Evolutionary conservation across 2,888 invertebrate species (phyloP), one percentile per base, ranked within the genome.

Genomic region (Bedellia somnulentella): DNA sequence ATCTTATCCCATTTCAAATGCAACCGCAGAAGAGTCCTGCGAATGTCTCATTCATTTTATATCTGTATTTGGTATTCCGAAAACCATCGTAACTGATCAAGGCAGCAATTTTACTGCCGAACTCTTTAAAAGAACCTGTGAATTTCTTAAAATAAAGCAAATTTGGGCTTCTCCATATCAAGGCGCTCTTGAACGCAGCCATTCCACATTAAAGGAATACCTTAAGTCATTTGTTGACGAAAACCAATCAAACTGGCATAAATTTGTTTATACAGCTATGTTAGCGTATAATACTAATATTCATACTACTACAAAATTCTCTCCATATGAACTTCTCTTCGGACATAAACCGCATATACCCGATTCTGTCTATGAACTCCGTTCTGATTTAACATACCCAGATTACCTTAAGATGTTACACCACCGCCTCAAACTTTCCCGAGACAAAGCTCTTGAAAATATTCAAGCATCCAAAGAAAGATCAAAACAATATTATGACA

Each of bases 311-410:
- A 57, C 54, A 2, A 38, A 46, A 8, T 52, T 41, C 25, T 44
- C 51, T 1, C 55, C 54, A 2, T 50, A 43, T 18, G 57, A 59
- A 38, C 31, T 58, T 23, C 2, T 57, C 3, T 60, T n/a, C n/a
- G n/a, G n/a, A n/a, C n/a, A n/a, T n/a, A n/a, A n/a, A n/a, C n/a
- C n/a, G n/a, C n/a, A n/a, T n/a, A n/a, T n/a, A n/a, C n/a, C n/a
- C n/a, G n/a, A n/a, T n/a, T n/a, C n/a, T n/a, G n/a, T n/a, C n/a
- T 37, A 39, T 24, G 41, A 42, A 5, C n/a, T n/a, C n/a, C n/a
- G n/a, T n/a, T n/a, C n/a, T n/a, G n/a, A n/a, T n/a, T n/a, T n/a
- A n/a, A n/a, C n/a, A n/a, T n/a, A n/a, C n/a, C n/a, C n/a, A n/a
- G n/a, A n/a, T 34, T 43, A 44, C 22, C 26, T 45, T 4, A 30